phyloP scores from a whole-genome alignment of 2,797 vertebrate genomes.

The Phrynocephalus vlangalii region DNA sequence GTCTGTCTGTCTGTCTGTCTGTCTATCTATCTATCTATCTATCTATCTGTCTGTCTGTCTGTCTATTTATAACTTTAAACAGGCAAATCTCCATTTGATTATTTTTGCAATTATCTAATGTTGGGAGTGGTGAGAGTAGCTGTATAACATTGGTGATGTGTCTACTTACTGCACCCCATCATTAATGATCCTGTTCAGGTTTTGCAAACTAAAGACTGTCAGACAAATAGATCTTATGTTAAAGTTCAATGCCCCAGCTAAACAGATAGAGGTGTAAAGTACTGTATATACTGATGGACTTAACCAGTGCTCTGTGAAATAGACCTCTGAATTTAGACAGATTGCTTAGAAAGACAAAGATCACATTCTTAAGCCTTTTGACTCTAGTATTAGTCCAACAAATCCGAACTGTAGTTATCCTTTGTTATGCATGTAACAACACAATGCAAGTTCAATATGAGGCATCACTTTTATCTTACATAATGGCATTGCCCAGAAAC shows the following conservation, averaged over 20 bases:
- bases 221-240: background rate
- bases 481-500: background rate
- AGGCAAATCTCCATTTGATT: background rate
- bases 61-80: no score
- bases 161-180: no score
- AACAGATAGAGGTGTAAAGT: background rate
- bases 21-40: no score
- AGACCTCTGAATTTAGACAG: no score
- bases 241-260: background rate
- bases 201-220: no score
- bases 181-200: no score
- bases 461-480: background rate
- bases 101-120: background rate
- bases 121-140: background rate
- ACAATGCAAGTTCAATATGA: background rate
- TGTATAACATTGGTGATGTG: no score
- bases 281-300: background rate
- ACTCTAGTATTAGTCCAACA: background rate
- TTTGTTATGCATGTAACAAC: background rate
- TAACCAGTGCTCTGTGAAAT: background rate
- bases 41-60: no score
- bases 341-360: background rate
- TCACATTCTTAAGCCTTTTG: background rate
- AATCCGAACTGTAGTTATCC: background rate
- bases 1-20: no score